Percentiles rank a stretch among this genome's conserved stretches.
These are phyloP conservation scores for Leiothrix lutea DNA, from an alignment of 2,113 vertebrate species.

Conservation along the genomic window DNA sequence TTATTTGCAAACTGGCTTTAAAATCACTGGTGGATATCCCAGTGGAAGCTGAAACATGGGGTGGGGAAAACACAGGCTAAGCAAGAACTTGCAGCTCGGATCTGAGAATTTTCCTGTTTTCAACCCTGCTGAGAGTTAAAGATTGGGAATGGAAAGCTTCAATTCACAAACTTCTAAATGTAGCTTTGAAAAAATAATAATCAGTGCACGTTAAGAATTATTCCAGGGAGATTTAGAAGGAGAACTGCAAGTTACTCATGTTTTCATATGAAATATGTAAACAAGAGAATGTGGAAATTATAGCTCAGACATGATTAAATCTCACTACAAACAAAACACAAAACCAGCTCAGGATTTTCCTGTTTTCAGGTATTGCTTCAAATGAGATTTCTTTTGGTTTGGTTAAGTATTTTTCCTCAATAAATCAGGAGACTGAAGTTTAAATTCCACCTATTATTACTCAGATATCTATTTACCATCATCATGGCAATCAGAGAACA, in stretches of 20 bases:
- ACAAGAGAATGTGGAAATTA: neutral
- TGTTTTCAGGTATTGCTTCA: neutral
- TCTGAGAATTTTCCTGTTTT: neutral
- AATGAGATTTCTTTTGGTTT: neutral
- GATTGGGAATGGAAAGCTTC: neutral
- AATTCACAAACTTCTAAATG: neutral
- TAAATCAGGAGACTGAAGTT: neutral
- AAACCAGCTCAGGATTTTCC: neutral
- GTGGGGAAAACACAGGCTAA: neutral
- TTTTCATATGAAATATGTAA: neutral
- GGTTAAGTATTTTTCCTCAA: neutral
- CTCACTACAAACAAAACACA: neutral
- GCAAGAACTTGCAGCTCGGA: neutral
- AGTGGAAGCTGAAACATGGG: neutral
- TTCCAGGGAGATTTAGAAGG: neutral
- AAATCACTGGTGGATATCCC: neutral
- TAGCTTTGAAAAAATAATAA: neutral
- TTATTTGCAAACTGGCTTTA: neutral
- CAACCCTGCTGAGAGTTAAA: slow-evolving; percentile 73
- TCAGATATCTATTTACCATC: neutral
- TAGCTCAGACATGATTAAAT: neutral
- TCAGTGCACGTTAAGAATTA: neutral
- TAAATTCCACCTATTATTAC: neutral
- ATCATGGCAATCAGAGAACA: neutral
- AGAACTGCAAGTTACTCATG: neutral